These are phyloP conservation scores for Drosophila gaucha DNA, from an alignment of 2,888 invertebrate species.

Conservation along the genomic window DNA sequence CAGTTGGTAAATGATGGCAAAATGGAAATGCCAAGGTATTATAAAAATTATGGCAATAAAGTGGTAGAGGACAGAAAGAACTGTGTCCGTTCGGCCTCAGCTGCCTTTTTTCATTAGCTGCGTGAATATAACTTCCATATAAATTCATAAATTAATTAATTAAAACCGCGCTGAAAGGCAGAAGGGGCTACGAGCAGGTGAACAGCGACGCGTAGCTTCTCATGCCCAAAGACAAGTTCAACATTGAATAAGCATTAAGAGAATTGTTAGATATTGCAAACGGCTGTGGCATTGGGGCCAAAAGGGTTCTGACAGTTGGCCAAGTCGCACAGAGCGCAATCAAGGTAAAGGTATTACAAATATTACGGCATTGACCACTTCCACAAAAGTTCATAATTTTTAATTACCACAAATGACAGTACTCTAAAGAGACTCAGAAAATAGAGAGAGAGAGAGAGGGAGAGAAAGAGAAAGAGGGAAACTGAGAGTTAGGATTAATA, in stretches of 20 bases:
- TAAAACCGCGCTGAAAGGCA: slow-evolving; percentile 36
- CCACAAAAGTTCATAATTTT: slow-evolving; percentile 48
- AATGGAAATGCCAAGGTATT: slow-evolving; percentile 32
- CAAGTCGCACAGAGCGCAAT: slow-evolving; percentile 5
- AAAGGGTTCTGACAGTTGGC: slow-evolving; percentile 32
- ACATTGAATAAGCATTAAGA: slow-evolving; percentile 74
- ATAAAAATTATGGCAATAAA: slow-evolving; percentile 27
- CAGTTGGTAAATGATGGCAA: slow-evolving; percentile 31
- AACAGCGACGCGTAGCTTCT: slow-evolving; percentile 4
- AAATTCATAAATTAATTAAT: slow-evolving; percentile 81
- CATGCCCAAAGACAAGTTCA: slow-evolving; percentile 43
- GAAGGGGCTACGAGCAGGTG: background rate
- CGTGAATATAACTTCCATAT: slow-evolving; percentile 31
- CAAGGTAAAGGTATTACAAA: slow-evolving; percentile 26
- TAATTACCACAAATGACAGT: slow-evolving; percentile 41
- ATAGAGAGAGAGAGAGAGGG: background rate
- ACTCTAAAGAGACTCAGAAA: too few species aligned
- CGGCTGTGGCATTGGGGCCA: background rate
- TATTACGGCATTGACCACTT: slow-evolving; percentile 11
- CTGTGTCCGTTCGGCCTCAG: slow-evolving; percentile 9
- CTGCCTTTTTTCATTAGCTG: slow-evolving; percentile 46
- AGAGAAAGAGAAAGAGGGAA: background rate
- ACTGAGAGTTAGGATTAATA: background rate
- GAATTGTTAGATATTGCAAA: slow-evolving; percentile 56
- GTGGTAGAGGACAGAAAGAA: slow-evolving; percentile 10